Base-by-base conservation (phyloP, 2,797 vertebrate genomes). In the Erpetoichthys calabaricus region DNA sequence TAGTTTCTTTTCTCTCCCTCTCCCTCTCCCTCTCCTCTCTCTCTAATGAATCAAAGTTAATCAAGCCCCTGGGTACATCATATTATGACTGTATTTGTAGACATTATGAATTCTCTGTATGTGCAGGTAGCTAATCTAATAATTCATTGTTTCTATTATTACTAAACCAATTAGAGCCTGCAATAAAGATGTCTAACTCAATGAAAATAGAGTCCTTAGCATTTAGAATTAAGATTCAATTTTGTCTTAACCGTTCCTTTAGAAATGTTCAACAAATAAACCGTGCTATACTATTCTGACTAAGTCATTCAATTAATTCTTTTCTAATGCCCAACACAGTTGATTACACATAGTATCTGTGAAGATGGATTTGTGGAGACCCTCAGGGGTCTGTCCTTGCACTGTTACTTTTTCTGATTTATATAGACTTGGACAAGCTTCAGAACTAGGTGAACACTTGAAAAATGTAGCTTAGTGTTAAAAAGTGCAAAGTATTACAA, bases 81-180 rank as follows among this genome's bases (percentile, higher is more conserved):
- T 64, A 47, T 51, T 65, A 74, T 64, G 68, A 75, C 62, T 67
- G 65, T 63, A 63, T 73, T 72, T 65, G 58, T 64, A 52, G 8
- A 45, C 62, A 68, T 75, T 75, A 68, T 67, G 60, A 63, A 64
- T 64, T 42, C 4, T 59, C 61, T 50, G 64, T 60, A 63, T 63
- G 8, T 45, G 51, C 75, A 78, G 72, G 72, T 74, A 80, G 66
- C 74, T 81, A 80, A 82, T 81, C 75, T 79, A 70, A 68, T 77
- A 77, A 77, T 78, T 69, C 67, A 71, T 74, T 74, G 56, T 72
- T 75, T 79, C 70, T 70, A 73, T 80, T 80, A 81, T 76, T 78
- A 68, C 71, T 25, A 10, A 64, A 53, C 61, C 68, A 75, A 67
- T 74, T 65, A 49, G 68, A 77, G 68, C 65, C 58, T 9, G 70